Evolutionary conservation across 1,140 invertebrate genomes (phyloP), one percentile per base, ranked within the genome.

Genomic region (Episyrphus balteatus): DNA sequence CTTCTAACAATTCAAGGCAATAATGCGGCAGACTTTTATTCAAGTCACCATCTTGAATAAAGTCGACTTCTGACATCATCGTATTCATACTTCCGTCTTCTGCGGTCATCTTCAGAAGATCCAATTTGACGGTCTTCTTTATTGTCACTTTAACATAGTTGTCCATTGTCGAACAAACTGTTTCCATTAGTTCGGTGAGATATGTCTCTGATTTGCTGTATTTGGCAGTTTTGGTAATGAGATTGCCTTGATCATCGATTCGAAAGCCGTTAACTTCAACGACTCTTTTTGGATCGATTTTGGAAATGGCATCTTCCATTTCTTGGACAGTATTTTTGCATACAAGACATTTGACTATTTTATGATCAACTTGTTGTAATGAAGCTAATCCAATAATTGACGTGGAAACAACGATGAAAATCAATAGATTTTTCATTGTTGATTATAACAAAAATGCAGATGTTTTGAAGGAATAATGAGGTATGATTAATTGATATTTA

Each of bases 261-360:
- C 84, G 74, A 66, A 86, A 91, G 62, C 83, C 86, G 26, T 88
- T 87, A 21, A 89, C 78, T 66, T 91, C 81, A 7, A 89, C 76
- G 69, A 75, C 82, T 67, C 80, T 83, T 54, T 81, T 78, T 46
- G 87, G 83, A 70, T 91, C 82, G 37, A 84, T 75, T 58, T 80
- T 78, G 47, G 72, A 73, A 40, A 92, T 76, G 47, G 73, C 78
- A 40, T 67, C 71, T 55, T 83, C 78, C 38, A 92, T 68, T 71
- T 92, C 86, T 47, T 80, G 71, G 3, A 90, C 74, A 19, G 81
- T 78, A 37, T 72, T 72, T 58, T 82, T 76, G 62, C 88, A 90
- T 33, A 89, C 87, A 8, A 26, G 21, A 8, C 21, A 26, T 26
- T 26, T 26, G 8, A 26, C 21, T 26, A 5, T 8, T 26, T 26